These are phyloP conservation scores for Ophion ventricosus DNA, from an alignment of 2,888 invertebrate genomes.

Conservation along the genomic window DNA sequence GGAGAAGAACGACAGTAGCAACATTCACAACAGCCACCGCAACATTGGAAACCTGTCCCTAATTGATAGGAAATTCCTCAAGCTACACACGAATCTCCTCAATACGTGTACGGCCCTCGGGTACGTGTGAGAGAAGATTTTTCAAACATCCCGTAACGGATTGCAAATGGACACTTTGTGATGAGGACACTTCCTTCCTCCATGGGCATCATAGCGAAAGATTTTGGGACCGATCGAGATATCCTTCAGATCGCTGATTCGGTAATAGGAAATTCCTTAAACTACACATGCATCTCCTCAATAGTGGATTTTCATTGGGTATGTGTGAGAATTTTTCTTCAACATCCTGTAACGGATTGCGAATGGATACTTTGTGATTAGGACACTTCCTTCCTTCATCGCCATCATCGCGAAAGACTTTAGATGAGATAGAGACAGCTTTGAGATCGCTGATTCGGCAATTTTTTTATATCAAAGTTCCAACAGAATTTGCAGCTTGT, in stretches of 20 bases:
- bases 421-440: background rate
- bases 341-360: slow-evolving; percentile 75
- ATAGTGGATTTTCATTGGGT: background rate
- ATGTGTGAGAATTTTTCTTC: slow-evolving; percentile 74
- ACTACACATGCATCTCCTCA: slow-evolving; percentile 8
- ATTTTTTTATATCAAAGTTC: background rate
- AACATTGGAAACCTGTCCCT: slow-evolving; percentile 80
- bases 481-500: background rate
- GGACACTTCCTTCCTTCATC: slow-evolving; percentile 26
- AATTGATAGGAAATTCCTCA: slow-evolving; percentile 82
- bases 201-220: background rate
- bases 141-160: slow-evolving; percentile 76
- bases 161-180: slow-evolving; percentile 77
- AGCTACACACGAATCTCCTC: slow-evolving; percentile 10
- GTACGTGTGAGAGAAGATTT: slow-evolving; percentile 71
- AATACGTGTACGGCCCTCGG: slow-evolving; percentile 3
- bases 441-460: background rate
- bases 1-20: slow-evolving; percentile 56
- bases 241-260: too few relatives aligned
- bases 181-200: slow-evolving; percentile 58
- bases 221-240: background rate
- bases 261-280: slow-evolving; percentile 81
- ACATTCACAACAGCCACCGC: slow-evolving; percentile 66
- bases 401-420: background rate
- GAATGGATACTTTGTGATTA: slow-evolving; percentile 76